Percentiles rank a stretch among this genome's conserved stretches.
Evolutionary conservation across 2,113 vertebrate species (phyloP).

Genomic region (Muntiacus muntjak): DNA sequence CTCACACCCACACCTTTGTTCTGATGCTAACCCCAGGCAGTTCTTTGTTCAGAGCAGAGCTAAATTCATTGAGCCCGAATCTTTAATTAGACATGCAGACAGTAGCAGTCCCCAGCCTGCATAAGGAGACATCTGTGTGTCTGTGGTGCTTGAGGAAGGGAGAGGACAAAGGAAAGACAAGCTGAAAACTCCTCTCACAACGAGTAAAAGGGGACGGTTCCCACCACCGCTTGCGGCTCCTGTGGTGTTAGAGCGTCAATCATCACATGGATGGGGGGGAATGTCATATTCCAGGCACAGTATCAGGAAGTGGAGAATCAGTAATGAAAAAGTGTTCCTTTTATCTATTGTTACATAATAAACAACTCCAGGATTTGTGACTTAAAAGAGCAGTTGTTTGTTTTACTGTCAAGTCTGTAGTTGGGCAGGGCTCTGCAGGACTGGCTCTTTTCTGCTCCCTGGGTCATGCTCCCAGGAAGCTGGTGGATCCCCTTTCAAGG

Average conservation of each 20-base stretch:
- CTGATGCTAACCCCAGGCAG: not conserved
- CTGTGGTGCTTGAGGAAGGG: not conserved
- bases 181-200: not conserved
- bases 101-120: not conserved
- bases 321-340: not conserved
- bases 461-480: not conserved
- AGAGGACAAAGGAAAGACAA: not conserved
- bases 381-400: not conserved
- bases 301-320: not conserved
- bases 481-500: not conserved
- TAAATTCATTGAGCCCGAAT: not conserved
- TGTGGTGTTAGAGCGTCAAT: not conserved
- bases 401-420: not conserved
- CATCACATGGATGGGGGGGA: not conserved
- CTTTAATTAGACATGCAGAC: not conserved
- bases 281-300: not conserved
- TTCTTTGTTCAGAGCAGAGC: not conserved
- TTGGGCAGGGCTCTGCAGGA: not conserved
- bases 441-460: not conserved
- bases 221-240: fast-evolving
- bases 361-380: not conserved
- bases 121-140: not conserved
- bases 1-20: not conserved
- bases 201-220: not conserved
- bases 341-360: not conserved